Evolutionary conservation across 2,888 invertebrate species (phyloP), one percentile per base, ranked within the genome.

Genomic region (Calliphora vomitoria): DNA sequence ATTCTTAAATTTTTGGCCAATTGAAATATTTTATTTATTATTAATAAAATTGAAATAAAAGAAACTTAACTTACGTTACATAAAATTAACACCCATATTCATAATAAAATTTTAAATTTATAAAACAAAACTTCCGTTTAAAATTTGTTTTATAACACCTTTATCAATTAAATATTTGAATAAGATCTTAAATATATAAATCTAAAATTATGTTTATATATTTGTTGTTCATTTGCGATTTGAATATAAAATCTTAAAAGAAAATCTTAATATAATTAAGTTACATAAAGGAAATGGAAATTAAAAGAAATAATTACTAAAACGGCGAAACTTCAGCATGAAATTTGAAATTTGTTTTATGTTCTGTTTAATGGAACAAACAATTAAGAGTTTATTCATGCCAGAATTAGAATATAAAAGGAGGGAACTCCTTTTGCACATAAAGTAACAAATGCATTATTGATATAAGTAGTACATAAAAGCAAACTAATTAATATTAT

Each of bases 41-140:
- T 75, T 55, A 75, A 76, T 76, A 66, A 83, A 81, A 64, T 83
- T 81, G 66, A 69, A 75, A 53, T 55, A 75, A 75, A 75, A 75
- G 76, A 82, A 80, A 64, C 76, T 87, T 80, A 87, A 66, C 41
- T 44, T 86, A 83, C 13, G 31, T 81, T 83, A 80, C 71, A 87
- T 80, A 80, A 83, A 71, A 78, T 82, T 66, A 25, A 68, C 35
- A 35, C 35, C 35, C 3, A 35, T 35, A 35, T 6, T 35, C 4
- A 35, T 35, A 35, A 35, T 35, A 35, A 35, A 35, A 35, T 35
- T 35, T 6, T 0, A 35, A 35, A 35, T 35, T 35, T 35, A 35
- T 35, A 35, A 35, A 35, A 35, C 35, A 4, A 35, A 35, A 35
- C 6, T 35, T 5, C 6, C 35, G 6, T 35, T 35, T 35, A 35